These are phyloP conservation scores for Calephelis nemesis DNA, from an alignment of 1,140 invertebrate species.

Conservation along the genomic window DNA sequence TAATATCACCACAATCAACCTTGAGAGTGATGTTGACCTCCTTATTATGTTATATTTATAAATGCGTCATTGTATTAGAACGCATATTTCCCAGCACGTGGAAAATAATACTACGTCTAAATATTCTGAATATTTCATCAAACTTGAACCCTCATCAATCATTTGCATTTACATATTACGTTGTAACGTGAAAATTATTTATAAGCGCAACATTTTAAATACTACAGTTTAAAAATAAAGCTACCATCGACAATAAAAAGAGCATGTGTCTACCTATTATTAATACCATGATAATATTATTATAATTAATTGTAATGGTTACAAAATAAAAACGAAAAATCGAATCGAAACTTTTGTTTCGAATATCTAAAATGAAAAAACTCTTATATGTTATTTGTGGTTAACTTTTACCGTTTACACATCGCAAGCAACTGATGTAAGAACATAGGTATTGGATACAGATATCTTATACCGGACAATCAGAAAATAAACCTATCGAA, in stretches of 20 bases:
- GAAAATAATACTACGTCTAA: conserved; percentile 15
- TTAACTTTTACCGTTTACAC: no score
- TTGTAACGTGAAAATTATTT: background rate
- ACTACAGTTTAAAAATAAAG: background rate
- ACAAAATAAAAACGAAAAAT: no score
- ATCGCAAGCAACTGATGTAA: no score
- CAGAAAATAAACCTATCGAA: no score
- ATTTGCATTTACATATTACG: conserved; percentile 9
- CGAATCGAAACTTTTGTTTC: no score
- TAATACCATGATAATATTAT: no score
- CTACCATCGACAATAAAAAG: background rate
- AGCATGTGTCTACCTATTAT: background rate
- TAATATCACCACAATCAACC: conserved; percentile 44
- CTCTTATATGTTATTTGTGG: no score
- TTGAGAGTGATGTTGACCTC: conserved; percentile 53
- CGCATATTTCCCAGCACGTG: conserved; percentile 32
- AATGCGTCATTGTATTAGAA: conserved; percentile 42
- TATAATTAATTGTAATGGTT: no score
- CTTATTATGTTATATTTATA: conserved; percentile 46
- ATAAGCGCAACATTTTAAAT: background rate
- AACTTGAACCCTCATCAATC: conserved; percentile 8
- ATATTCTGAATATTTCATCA: conserved; percentile 10
- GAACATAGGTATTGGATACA: no score
- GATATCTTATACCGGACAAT: no score
- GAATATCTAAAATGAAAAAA: no score